Evolutionary conservation across 1,140 invertebrate genomes (phyloP).

Genomic region (Lanistes nyassanus): DNA sequence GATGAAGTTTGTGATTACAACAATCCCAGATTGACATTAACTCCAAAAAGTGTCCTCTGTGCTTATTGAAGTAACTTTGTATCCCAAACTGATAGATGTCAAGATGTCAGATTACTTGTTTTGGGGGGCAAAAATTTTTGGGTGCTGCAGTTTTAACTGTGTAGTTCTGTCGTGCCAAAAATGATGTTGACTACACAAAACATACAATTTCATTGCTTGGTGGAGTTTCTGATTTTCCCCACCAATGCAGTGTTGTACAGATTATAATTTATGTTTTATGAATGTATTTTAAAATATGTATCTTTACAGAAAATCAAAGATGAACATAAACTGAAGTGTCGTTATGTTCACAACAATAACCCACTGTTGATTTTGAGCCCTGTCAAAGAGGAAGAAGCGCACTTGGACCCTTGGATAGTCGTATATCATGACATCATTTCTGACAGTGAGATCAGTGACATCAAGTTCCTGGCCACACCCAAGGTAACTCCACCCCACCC

Average conservation of each 20-base stretch:
- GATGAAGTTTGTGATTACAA: no score
- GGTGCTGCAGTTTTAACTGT: not conserved
- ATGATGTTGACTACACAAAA: not conserved
- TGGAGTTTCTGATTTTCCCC: not conserved
- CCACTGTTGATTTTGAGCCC: constrained; percentile 86
- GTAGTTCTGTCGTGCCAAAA: not conserved
- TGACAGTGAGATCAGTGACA: constrained; percentile 87
- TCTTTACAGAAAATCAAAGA: constrained; percentile 48
- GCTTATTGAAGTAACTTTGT: no score
- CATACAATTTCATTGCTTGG: no score
- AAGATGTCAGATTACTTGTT: not conserved
- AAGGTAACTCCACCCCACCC: constrained; percentile 72
- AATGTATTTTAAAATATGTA: no score
- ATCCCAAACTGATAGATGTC: no score
- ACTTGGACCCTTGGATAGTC: constrained; percentile 85
- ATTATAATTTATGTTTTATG: not conserved
- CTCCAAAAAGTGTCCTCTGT: no score
- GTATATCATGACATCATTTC: constrained; percentile 90
- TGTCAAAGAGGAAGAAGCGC: constrained; percentile 91
- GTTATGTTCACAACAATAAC: constrained; percentile 76
- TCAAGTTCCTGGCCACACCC: constrained; percentile 88
- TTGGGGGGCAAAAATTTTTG: not conserved
- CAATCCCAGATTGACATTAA: no score
- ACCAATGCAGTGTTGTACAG: not conserved
- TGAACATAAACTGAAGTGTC: constrained; percentile 76